phyloP scores from a whole-genome alignment of 1,140 invertebrate genomes.

The Hycleus phaleratus region DNA sequence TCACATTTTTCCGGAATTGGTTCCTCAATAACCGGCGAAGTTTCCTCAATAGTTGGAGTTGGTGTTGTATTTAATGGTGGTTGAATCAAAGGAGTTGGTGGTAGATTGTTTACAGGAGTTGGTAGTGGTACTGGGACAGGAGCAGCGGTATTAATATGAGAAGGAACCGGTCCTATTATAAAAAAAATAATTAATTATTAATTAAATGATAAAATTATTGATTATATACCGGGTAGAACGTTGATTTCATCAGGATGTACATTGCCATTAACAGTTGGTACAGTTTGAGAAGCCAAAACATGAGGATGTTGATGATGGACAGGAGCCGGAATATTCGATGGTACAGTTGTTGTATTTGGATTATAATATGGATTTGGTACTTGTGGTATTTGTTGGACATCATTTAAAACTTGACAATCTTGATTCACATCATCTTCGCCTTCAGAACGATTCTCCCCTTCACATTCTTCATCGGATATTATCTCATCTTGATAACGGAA shows the following conservation, averaged over 20 bases:
- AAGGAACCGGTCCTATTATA: constrained; percentile 20
- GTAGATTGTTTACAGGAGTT: background rate
- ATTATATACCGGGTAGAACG: constrained; percentile 14
- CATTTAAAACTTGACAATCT: constrained; percentile 26
- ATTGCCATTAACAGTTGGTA: constrained; percentile 42
- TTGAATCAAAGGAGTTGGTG: background rate
- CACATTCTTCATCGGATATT: constrained; percentile 67
- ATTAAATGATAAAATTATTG: background rate
- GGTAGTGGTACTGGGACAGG: background rate
- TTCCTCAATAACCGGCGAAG: background rate
- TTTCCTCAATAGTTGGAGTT: background rate
- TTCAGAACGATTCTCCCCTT: constrained; percentile 51
- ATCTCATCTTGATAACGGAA: constrained; percentile 92
- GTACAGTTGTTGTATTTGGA: constrained; percentile 17
- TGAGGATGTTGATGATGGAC: constrained; percentile 34
- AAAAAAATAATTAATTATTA: background rate
- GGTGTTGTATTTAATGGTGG: too few species aligned
- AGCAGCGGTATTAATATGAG: constrained; percentile 12
- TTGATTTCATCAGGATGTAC: constrained; percentile 38
- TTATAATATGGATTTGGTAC: constrained; percentile 24
- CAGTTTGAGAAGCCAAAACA: constrained; percentile 35
- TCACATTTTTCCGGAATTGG: constrained; percentile 19
- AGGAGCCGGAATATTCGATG: constrained; percentile 11
- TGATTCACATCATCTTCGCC: constrained; percentile 53
- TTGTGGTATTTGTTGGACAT: constrained; percentile 33